phyloP scores from a whole-genome alignment of 2,888 invertebrate species.

The Pogonocherus hispidulus region DNA sequence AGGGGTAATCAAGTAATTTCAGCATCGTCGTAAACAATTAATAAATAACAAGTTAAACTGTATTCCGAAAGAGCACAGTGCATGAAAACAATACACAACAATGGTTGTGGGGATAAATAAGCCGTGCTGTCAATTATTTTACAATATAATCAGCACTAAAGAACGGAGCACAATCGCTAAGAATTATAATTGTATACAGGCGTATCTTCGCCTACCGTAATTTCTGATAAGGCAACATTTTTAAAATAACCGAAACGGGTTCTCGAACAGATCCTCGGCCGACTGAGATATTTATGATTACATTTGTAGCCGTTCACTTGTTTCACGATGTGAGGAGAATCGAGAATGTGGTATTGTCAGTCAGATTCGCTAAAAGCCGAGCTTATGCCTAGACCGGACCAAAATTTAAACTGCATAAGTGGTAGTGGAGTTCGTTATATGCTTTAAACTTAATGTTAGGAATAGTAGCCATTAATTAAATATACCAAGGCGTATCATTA shows the following conservation, averaged over 20 bases:
- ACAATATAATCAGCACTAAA: conserved; percentile 65
- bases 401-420: conserved; percentile 24
- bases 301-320: conserved; percentile 67
- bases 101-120: conserved; percentile 54
- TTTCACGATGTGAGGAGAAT: conserved; percentile 66
- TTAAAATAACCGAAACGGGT: conserved; percentile 64
- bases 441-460: neutral
- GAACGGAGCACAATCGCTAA: conserved; percentile 60
- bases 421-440: neutral
- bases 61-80: conserved; percentile 43
- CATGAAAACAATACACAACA: conserved; percentile 46
- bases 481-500: too few species aligned
- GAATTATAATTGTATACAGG: conserved; percentile 64
- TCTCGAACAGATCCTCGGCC: conserved; percentile 60
- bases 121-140: conserved; percentile 63
- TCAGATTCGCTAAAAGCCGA: conserved; percentile 53
- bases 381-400: conserved; percentile 32
- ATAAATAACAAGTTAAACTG: conserved; percentile 43
- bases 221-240: conserved; percentile 65
- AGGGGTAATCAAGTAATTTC: conserved; percentile 16
- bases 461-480: neutral
- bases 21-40: conserved; percentile 23
- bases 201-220: conserved; percentile 64
- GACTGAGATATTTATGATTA: conserved; percentile 66
- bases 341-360: conserved; percentile 63